Conservation (phyloP, 2,113 vertebrate species). For the Bettongia penicillata region DNA sequence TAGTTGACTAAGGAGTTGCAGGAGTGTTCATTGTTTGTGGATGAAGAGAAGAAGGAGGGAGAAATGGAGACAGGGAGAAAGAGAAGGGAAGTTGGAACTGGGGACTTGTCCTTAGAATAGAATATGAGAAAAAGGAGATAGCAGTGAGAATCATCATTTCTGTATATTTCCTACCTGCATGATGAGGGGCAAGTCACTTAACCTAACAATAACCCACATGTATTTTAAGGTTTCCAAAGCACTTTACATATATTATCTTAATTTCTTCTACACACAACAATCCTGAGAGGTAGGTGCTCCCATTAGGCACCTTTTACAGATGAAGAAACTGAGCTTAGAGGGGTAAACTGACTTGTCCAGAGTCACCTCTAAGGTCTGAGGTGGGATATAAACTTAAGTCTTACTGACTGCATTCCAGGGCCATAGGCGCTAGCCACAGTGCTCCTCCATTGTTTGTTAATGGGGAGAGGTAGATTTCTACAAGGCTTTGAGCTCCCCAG, state of each 20-base stretch:
- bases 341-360: not conserved
- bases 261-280: not conserved
- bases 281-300: not conserved
- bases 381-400: not conserved
- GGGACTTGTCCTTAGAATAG: not conserved
- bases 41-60: not conserved
- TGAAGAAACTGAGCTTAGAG: not conserved
- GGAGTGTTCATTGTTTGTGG: not conserved
- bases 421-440: not conserved
- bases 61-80: not conserved
- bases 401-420: not conserved
- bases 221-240: not conserved
- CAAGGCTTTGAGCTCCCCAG: not conserved
- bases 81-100: not conserved
- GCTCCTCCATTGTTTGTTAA: not conserved
- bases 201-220: not conserved
- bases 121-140: not conserved
- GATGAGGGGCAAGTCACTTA: not conserved
- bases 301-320: not conserved
- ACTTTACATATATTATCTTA: not conserved
- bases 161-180: not conserved
- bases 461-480: not conserved
- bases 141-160: not conserved
- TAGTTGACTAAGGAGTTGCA: constrained; percentile 47
- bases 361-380: not conserved